These are phyloP conservation scores for Eupithecia subumbrata DNA, from an alignment of 2,888 invertebrate genomes.

Conservation along the genomic window DNA sequence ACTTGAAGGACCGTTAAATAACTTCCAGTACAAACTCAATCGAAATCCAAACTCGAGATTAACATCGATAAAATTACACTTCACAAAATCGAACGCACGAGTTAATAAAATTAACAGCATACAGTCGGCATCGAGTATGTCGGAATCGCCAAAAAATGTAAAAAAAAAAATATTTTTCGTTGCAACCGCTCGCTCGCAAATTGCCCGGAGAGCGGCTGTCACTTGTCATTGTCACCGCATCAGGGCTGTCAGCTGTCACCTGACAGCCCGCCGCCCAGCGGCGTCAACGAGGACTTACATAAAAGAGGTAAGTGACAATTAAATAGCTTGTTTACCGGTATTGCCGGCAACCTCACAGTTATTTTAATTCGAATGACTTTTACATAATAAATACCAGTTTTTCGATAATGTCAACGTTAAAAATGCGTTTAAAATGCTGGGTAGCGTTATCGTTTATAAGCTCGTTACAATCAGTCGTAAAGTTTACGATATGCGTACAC, in stretches of 20 bases:
- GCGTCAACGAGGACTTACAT: slow-evolving; percentile 75
- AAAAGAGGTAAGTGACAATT: slow-evolving; percentile 74
- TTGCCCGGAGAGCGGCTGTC: slow-evolving; percentile 72
- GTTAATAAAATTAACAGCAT: slow-evolving; percentile 38
- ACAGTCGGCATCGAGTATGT: slow-evolving; percentile 1
- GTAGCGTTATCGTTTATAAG: slow-evolving; percentile 10
- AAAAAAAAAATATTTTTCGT: slow-evolving; percentile 62
- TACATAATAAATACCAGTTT: slow-evolving; percentile 8
- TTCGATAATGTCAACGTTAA: slow-evolving; percentile 11
- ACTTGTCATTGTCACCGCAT: slow-evolving; percentile 73
- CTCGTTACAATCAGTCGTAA: slow-evolving; percentile 15
- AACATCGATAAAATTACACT: not conserved
- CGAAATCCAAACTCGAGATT: not conserved
- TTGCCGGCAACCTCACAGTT: slow-evolving; percentile 20
- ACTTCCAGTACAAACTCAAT: not conserved
- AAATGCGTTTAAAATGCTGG: not conserved
- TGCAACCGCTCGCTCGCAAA: slow-evolving; percentile 67
- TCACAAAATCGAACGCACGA: not conserved
- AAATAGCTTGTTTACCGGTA: slow-evolving; percentile 57
- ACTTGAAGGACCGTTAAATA: not conserved
- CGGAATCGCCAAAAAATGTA: slow-evolving; percentile 43
- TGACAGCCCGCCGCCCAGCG: slow-evolving; percentile 59
- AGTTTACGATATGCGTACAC: slow-evolving; percentile 16
- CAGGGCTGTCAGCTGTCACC: slow-evolving; percentile 61
- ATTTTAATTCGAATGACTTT: slow-evolving; percentile 41